Evolutionary conservation across 2,888 invertebrate species (phyloP).

Genomic region (Clusia tigrina): DNA sequence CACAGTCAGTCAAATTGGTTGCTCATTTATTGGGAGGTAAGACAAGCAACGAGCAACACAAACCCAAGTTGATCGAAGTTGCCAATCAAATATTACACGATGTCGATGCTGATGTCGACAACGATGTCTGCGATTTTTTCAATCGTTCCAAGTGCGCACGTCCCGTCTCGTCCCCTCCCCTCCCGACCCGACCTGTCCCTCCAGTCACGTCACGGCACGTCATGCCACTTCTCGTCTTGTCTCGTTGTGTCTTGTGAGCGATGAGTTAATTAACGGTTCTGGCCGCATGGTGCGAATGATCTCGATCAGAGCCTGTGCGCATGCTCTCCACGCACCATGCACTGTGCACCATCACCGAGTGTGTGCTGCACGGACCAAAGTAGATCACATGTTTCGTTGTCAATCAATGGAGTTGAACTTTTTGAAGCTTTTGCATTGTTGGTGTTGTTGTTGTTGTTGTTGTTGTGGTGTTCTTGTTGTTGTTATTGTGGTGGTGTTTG

Average conservation of each 20-base stretch:
- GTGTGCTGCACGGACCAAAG: not conserved
- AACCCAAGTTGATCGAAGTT: not conserved
- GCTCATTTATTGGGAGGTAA: too few relatives aligned
- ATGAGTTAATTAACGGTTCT: constrained; percentile 23
- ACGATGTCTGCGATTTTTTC: too few relatives aligned
- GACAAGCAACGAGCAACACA: too few relatives aligned
- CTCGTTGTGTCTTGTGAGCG: constrained; percentile 1
- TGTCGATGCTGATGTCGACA: not conserved
- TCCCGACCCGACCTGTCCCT: not conserved
- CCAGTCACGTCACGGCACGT: not conserved
- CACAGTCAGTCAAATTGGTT: too few relatives aligned
- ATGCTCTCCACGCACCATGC: not conserved
- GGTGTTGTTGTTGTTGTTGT: not conserved
- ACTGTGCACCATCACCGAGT: too few relatives aligned
- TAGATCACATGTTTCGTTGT: constrained; percentile 11
- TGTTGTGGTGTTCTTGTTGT: not conserved
- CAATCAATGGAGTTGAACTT: constrained; percentile 13
- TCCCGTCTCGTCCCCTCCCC: not conserved
- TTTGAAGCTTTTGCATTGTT: not conserved
- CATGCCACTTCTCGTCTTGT: not conserved
- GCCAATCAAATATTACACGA: constrained; percentile 1
- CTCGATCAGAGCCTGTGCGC: not conserved
- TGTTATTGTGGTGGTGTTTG: not conserved
- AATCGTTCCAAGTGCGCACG: not conserved
- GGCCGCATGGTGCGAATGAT: constrained; percentile 12